Conservation (phyloP, 2,113 vertebrate genomes). For the Strix aluco region DNA sequence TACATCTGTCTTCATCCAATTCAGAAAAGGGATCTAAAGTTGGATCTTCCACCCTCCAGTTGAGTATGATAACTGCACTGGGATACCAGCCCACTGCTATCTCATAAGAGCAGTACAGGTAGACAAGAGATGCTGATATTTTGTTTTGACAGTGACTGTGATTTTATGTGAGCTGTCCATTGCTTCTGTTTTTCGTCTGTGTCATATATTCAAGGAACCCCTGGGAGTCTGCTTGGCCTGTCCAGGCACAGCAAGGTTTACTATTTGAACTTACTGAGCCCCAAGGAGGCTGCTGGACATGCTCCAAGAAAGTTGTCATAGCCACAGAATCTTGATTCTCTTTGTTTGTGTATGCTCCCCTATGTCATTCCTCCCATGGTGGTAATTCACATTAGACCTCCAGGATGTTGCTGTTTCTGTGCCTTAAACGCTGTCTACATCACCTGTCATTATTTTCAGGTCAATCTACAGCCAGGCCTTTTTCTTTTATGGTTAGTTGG, state of each 20-base stretch:
- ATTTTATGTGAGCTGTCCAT: background rate
- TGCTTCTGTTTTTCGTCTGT: constrained; percentile 32
- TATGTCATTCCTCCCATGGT: background rate
- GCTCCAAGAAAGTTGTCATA: constrained; percentile 50
- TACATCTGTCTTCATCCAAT: background rate
- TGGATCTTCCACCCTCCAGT: background rate
- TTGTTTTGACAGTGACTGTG: constrained; percentile 28
- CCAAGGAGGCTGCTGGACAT: constrained; percentile 25
- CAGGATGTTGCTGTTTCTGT: constrained; percentile 32
- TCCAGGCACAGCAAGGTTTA: constrained; percentile 38
- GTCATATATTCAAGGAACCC: background rate
- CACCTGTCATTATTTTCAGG: constrained; percentile 53
- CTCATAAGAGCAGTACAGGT: background rate
- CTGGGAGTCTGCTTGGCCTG: constrained; percentile 33
- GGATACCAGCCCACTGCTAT: background rate
- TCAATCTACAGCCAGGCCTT: constrained; percentile 32
- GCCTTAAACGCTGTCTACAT: constrained; percentile 14
- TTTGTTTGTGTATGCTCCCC: constrained; percentile 26
- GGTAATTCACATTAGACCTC: constrained; percentile 45
- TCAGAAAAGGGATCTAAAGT: background rate
- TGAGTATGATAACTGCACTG: background rate
- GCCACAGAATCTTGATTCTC: constrained; percentile 20
- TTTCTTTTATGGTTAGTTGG: constrained; percentile 49
- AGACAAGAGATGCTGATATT: background rate
- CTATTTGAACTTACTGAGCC: constrained; percentile 37